Percentiles rank a stretch among this genome's conserved stretches.
These are phyloP conservation scores for Hololepta plana DNA, from an alignment of 2,888 invertebrate genomes.

Conservation along the genomic window DNA sequence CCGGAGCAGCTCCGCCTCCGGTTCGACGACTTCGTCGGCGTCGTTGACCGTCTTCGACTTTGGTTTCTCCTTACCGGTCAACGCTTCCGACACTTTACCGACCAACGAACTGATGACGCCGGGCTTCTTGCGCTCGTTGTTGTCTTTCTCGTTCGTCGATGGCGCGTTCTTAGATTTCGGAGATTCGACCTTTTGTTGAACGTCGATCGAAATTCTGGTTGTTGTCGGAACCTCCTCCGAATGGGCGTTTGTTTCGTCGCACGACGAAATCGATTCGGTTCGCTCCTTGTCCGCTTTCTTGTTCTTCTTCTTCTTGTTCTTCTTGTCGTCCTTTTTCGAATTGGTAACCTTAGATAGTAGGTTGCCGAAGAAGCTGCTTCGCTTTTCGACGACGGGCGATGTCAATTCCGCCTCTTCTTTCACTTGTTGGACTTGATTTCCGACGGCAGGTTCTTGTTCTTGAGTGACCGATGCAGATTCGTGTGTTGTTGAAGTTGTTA, in stretches of 20 bases:
- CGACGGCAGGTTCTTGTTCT: background rate
- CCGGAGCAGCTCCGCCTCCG: too few relatives aligned
- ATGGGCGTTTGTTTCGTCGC: slow-evolving; percentile 3
- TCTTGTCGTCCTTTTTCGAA: slow-evolving; percentile 11
- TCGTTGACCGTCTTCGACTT: slow-evolving; percentile 7
- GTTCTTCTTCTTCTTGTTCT: slow-evolving; percentile 12
- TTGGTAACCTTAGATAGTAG: slow-evolving; percentile 14
- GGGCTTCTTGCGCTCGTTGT: too few relatives aligned
- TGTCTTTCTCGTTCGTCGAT: too few relatives aligned
- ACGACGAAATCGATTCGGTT: background rate
- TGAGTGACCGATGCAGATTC: too few relatives aligned
- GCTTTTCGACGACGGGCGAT: slow-evolving; percentile 11
- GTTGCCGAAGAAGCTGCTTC: slow-evolving; percentile 14
- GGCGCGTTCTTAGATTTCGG: too few relatives aligned
- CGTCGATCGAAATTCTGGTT: too few relatives aligned
- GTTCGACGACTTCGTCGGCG: too few relatives aligned
- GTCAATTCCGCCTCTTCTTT: too few relatives aligned
- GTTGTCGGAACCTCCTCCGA: slow-evolving; percentile 1
- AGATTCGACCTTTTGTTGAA: too few relatives aligned
- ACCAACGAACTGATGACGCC: slow-evolving; percentile 7
- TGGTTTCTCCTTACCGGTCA: slow-evolving; percentile 7
- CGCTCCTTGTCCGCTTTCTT: slow-evolving; percentile 3
- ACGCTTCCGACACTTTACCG: slow-evolving; percentile 8
- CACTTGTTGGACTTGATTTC: background rate
- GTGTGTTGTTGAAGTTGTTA: too few relatives aligned